phyloP scores from a whole-genome alignment of 1,140 invertebrate genomes.

The Gonioctena quinquepunctata region DNA sequence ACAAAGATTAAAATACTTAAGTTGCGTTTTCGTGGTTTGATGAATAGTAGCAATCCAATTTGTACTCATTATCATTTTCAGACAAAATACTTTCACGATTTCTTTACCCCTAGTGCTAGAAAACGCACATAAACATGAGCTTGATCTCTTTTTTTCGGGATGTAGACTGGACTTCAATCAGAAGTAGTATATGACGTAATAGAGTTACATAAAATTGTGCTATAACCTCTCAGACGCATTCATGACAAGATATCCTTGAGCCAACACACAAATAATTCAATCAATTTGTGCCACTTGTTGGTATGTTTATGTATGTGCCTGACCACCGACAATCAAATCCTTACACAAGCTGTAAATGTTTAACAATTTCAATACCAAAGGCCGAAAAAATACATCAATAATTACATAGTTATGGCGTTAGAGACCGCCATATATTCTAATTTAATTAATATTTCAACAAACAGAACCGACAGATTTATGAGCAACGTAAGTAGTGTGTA shows the following conservation, averaged over 20 bases:
- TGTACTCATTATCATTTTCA: no score
- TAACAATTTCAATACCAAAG: background rate
- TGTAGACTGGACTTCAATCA: no score
- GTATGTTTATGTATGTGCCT: background rate
- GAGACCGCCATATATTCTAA: background rate
- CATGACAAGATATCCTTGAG: background rate
- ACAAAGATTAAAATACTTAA: no score
- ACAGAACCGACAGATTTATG: background rate
- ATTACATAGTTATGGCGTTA: background rate
- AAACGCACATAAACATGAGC: no score
- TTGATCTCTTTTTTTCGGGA: no score
- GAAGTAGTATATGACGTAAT: no score
- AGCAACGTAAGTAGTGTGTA: background rate
- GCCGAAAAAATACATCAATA: background rate
- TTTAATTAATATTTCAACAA: background rate
- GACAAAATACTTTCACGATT: no score
- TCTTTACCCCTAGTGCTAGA: no score
- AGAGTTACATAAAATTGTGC: no score
- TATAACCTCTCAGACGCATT: background rate
- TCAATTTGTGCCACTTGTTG: background rate
- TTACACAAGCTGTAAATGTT: background rate
- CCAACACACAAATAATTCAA: background rate
- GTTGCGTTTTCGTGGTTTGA: no score
- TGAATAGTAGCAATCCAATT: no score
- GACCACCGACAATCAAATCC: background rate